These are phyloP conservation scores for Drosophila pseudoobscura DNA, from an alignment of 1,140 invertebrate genomes.

Conservation along the genomic window DNA sequence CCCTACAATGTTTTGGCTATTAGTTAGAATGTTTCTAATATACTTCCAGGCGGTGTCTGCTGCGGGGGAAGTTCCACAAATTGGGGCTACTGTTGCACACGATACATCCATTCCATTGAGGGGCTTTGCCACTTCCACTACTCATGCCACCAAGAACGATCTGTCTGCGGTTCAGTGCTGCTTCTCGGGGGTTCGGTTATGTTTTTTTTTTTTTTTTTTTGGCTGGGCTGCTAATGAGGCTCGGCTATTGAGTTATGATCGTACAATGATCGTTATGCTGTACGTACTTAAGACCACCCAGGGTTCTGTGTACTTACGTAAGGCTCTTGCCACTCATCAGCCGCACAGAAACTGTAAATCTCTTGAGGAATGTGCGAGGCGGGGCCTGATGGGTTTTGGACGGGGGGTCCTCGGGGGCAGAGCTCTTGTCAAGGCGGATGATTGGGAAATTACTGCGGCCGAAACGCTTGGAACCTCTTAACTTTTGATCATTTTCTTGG, in stretches of 20 bases:
- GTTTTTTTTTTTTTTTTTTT: not conserved
- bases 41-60: slow-evolving; percentile 18
- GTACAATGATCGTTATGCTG: slow-evolving; percentile 39
- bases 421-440: slow-evolving; percentile 27
- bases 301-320: slow-evolving; percentile 15
- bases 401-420: slow-evolving; percentile 2
- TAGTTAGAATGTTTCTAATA: slow-evolving; percentile 70
- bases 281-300: slow-evolving; percentile 50
- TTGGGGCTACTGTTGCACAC: slow-evolving; percentile 71
- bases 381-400: not conserved
- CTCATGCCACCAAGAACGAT: slow-evolving; percentile 7
- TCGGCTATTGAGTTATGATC: slow-evolving; percentile 70
- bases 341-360: slow-evolving; percentile 34
- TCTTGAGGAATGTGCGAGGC: slow-evolving; percentile 20
- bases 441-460: slow-evolving; percentile 32
- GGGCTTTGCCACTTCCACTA: slow-evolving; percentile 22
- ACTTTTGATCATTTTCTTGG: slow-evolving; percentile 3
- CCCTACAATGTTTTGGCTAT: slow-evolving; percentile 57
- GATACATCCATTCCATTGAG: slow-evolving; percentile 27
- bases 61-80: slow-evolving; percentile 52
- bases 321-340: slow-evolving; percentile 47
- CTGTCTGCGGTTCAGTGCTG: slow-evolving; percentile 18
- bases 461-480: slow-evolving; percentile 6
- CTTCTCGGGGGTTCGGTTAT: slow-evolving; percentile 15
- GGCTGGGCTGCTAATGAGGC: slow-evolving; percentile 65